A percentile compares a stretch with the other conserved stretches of the same genome.
These are phyloP conservation scores for Lordiphosa mommai DNA, from an alignment of 1,140 invertebrate genomes.

Conservation along the genomic window DNA sequence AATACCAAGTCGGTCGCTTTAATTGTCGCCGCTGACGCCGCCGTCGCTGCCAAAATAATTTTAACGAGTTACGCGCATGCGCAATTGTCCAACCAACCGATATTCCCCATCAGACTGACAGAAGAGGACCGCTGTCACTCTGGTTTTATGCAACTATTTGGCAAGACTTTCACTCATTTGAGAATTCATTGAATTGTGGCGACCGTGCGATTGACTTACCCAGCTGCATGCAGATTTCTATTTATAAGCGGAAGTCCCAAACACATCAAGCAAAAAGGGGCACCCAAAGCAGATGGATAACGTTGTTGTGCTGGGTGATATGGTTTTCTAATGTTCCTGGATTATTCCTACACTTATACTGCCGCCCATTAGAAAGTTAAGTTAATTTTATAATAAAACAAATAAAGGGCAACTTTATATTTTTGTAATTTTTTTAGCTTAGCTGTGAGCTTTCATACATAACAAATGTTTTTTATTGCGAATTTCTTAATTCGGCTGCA, in stretches of 20 bases:
- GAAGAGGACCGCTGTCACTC: neutral
- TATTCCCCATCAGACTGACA: neutral
- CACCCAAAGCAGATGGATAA: neutral
- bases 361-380: too few species aligned
- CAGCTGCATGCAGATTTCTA: constrained; percentile 21
- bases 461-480: too few species aligned
- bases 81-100: constrained; percentile 70
- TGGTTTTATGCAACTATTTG: constrained; percentile 10
- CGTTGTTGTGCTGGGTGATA: too few species aligned
- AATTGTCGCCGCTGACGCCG: constrained; percentile 45
- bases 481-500: too few species aligned
- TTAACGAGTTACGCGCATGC: constrained; percentile 74
- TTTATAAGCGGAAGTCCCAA: constrained; percentile 15
- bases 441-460: too few species aligned
- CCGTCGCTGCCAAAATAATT: constrained; percentile 24
- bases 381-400: too few species aligned
- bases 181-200: constrained; percentile 60
- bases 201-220: constrained; percentile 27
- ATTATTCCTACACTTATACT: too few species aligned
- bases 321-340: too few species aligned
- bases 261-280: neutral
- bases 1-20: constrained; percentile 23
- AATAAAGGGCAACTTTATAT: too few species aligned
- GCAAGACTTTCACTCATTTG: constrained; percentile 69
- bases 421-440: too few species aligned